These are phyloP conservation scores for Pandemis cinnamomeana DNA, from an alignment of 2,888 invertebrate genomes.

Conservation along the genomic window DNA sequence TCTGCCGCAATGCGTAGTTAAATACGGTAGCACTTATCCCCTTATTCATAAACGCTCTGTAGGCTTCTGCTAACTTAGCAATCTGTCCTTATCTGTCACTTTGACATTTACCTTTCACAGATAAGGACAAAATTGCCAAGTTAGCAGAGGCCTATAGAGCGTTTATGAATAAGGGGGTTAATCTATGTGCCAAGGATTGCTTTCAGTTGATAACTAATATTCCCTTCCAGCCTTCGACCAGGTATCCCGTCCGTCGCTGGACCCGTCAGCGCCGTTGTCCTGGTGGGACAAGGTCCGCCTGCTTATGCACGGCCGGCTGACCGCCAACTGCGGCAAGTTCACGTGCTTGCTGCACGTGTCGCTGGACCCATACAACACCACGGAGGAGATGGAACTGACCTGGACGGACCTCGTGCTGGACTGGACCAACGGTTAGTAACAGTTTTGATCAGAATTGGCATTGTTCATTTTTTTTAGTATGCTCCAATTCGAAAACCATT, in stretches of 20 bases:
- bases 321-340: conserved; percentile 93
- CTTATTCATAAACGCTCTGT: too few species aligned
- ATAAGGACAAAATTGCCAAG: too few species aligned
- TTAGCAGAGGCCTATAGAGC: too few species aligned
- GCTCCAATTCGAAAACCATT: too few species aligned
- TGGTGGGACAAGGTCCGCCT: conserved; percentile 99
- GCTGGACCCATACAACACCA: conserved; percentile 98
- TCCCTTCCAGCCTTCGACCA: conserved; percentile 89
- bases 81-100: too few species aligned
- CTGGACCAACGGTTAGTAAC: conserved; percentile 90
- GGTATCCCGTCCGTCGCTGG: conserved; percentile 93
- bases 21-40: too few species aligned
- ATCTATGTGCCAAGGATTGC: not conserved
- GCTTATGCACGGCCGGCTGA: conserved; percentile 95
- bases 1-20: too few species aligned
- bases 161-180: too few species aligned
- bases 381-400: conserved; percentile 99
- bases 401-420: conserved; percentile 97
- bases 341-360: conserved; percentile 97
- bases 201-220: not conserved
- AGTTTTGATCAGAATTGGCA: too few species aligned
- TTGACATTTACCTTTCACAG: too few species aligned
- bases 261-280: conserved; percentile 96
- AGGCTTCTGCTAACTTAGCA: too few species aligned
- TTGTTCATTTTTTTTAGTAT: too few species aligned